These are phyloP conservation scores for Shinisaurus crocodilurus DNA, from an alignment of 2,113 vertebrate species.

Conservation along the genomic window DNA sequence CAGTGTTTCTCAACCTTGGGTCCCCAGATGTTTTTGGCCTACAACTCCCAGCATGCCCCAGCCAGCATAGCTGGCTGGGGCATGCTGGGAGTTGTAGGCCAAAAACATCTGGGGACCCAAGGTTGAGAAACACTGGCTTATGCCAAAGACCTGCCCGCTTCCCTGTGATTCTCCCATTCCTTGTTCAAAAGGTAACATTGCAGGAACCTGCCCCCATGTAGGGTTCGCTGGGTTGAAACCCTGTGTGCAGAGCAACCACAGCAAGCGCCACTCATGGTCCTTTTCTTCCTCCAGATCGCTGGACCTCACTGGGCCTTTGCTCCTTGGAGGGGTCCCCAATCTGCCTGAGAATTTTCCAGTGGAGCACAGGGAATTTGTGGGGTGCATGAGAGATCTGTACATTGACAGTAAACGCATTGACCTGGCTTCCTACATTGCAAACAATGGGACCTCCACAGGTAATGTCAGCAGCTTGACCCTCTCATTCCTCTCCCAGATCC, in stretches of 20 bases:
- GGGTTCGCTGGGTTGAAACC: not conserved
- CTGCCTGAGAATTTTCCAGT: conserved; percentile 96
- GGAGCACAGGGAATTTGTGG: conserved; percentile 90
- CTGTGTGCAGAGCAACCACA: not conserved
- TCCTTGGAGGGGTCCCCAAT: conserved; percentile 96
- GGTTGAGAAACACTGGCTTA: too few relatives aligned
- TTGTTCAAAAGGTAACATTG: not conserved
- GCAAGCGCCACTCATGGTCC: conserved; percentile 25
- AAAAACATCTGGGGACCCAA: too few relatives aligned
- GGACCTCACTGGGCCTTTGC: conserved; percentile 96
- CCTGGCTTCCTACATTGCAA: conserved; percentile 93
- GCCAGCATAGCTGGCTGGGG: too few relatives aligned
- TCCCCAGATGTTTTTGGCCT: too few relatives aligned
- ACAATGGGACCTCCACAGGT: conserved; percentile 94
- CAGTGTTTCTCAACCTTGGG: too few relatives aligned
- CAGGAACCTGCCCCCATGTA: not conserved
- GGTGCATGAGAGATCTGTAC: conserved; percentile 95
- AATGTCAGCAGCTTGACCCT: not conserved
- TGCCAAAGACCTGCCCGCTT: not conserved
- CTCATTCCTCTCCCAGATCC: not conserved
- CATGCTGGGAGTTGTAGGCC: too few relatives aligned
- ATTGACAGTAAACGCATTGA: conserved; percentile 92
- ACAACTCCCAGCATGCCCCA: too few relatives aligned
- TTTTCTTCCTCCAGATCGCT: conserved; percentile 83
- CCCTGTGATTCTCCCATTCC: not conserved